Evolutionary conservation across 2,888 invertebrate species (phyloP).

Genomic region (Dinocampus coccinellae): DNA sequence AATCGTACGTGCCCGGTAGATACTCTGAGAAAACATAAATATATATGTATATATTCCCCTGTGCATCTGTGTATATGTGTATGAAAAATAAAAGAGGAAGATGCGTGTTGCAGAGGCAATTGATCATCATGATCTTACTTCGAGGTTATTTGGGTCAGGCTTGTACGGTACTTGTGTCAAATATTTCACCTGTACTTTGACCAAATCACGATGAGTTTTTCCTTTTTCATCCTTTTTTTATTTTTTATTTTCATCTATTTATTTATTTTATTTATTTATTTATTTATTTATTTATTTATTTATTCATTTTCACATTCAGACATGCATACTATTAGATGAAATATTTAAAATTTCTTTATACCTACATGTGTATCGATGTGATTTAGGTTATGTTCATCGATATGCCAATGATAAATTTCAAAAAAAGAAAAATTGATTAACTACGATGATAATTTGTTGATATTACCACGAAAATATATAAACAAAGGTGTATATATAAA

Average conservation of each 20-base stretch:
- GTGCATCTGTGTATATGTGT: not conserved
- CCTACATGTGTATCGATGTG: not conserved
- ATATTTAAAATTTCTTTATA: too few relatives aligned
- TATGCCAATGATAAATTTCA: not conserved
- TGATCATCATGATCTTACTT: slow-evolving; percentile 35
- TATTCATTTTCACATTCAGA: too few relatives aligned
- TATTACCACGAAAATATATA: not conserved
- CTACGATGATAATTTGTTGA: not conserved
- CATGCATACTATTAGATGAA: too few relatives aligned
- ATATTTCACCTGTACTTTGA: slow-evolving; percentile 34
- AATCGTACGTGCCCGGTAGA: slow-evolving; percentile 26
- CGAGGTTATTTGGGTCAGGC: slow-evolving; percentile 38
- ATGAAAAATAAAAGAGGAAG: slow-evolving; percentile 11
- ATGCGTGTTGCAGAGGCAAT: slow-evolving; percentile 33
- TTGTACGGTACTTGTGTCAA: slow-evolving; percentile 40
- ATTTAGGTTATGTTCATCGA: not conserved
- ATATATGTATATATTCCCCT: not conserved
- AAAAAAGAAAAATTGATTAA: not conserved
- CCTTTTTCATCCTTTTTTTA: slow-evolving; percentile 6
- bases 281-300: too few relatives aligned
- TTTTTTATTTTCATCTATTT: not conserved
- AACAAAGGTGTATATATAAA: not conserved
- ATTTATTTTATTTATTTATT: not conserved
- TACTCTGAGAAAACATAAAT: slow-evolving; percentile 8
- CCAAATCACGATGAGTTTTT: not conserved